Conservation (phyloP, 1,140 invertebrate genomes). For the Maconellicoccus hirsutus region DNA sequence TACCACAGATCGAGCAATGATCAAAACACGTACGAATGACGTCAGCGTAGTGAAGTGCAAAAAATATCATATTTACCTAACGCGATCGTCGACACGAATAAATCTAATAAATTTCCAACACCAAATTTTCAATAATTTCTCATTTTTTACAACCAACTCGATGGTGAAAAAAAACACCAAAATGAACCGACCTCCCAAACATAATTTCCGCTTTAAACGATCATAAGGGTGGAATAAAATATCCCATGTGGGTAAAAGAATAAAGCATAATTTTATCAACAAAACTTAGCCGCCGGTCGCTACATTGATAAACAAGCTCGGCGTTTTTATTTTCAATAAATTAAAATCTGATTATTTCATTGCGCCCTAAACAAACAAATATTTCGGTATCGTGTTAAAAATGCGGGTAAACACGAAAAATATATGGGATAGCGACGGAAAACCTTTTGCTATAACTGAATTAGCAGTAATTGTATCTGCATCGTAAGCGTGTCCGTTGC, state of each 20-base stretch:
- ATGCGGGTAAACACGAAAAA: background rate
- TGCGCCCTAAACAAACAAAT: constrained; percentile 2
- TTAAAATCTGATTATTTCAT: constrained; percentile 10
- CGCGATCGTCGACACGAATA: no score
- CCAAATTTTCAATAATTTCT: no score
- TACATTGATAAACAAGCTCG: background rate
- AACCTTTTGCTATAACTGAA: background rate
- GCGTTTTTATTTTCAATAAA: background rate
- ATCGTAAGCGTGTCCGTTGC: background rate
- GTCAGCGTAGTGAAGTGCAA: no score
- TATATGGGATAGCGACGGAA: background rate
- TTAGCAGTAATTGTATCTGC: background rate
- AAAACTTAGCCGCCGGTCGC: background rate
- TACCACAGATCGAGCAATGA: no score
- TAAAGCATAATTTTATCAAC: constrained; percentile 4
- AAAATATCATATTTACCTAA: no score
- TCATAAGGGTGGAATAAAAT: background rate
- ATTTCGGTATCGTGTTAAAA: background rate
- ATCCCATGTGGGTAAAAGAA: constrained; percentile 3
- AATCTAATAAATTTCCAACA: no score
- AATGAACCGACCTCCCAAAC: background rate
- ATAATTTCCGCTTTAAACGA: background rate
- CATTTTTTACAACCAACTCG: no score
- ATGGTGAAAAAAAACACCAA: no score
- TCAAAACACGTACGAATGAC: no score